Conservation (phyloP, 2,113 vertebrate species). For the Melanerpes formicivorus region DNA sequence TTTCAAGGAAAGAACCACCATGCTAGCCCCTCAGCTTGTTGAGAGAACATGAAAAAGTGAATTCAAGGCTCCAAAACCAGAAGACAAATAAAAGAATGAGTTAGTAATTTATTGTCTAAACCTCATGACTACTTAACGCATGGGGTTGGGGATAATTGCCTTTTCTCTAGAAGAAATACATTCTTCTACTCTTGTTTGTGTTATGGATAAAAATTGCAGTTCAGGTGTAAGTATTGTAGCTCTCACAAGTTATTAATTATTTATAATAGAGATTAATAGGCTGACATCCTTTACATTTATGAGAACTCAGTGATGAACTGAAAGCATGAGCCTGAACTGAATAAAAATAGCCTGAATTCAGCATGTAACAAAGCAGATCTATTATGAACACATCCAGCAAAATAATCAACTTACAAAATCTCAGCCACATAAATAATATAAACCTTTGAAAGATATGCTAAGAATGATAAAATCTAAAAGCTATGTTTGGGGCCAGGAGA, state of each 20-base stretch:
- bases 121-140: constrained; percentile 11
- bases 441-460: not conserved
- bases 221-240: not conserved
- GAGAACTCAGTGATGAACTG: not conserved
- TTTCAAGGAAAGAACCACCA: not conserved
- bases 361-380: not conserved
- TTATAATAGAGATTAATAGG: constrained; percentile 34
- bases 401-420: constrained; percentile 23
- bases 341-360: not conserved
- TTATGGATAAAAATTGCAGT: not conserved
- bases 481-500: not conserved
- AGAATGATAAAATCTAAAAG: not conserved
- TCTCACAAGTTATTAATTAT: constrained; percentile 24
- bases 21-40: not conserved
- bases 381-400: not conserved
- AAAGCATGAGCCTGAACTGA: not conserved
- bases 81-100: not conserved
- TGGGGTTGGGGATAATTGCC: not conserved
- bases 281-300: not conserved
- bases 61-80: not conserved
- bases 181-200: not conserved
- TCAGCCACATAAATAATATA: constrained; percentile 22
- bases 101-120: constrained; percentile 12
- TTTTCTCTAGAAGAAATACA: not conserved
- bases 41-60: not conserved